Evolutionary conservation across 2,888 invertebrate genomes (phyloP), one percentile per base, ranked within the genome.

Genomic region (Dendrolimus houi): DNA sequence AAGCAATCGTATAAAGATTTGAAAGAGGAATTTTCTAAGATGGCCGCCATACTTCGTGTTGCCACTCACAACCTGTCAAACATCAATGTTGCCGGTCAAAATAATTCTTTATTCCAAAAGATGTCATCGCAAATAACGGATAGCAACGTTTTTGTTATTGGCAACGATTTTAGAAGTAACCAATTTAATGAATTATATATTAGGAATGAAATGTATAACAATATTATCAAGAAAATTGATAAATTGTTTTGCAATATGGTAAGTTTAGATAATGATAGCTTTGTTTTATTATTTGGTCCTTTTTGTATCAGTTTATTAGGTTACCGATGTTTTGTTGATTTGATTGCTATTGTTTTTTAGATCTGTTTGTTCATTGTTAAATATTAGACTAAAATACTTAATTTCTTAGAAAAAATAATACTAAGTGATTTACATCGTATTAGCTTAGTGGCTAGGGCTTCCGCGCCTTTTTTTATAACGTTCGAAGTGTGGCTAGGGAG

Each of bases 231-330:
- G 68, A 88, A 87, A 64, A 89, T 89, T 60, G 89, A 90, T 71
- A 87, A 83, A 61, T 65, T 90, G 12, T 88, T 86, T 70, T 80
- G 81, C 71, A 80, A 84, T n/a, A 74, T 86, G 89, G 89, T 90
- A 68, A 89, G 89, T 84, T 59, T 60, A 55, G 17, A 54, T 41
- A 58, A 55, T 10, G 55, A 55, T 41, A 29, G 29, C 0, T 53
- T 29, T 17, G 17, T 6, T 29, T 29, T 29, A 29, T 47, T 8
- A 12, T 10, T 47, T 9, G 2, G 47, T 47, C 12, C 8, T 47
- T 10, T 47, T 47, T 47, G 47, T 47, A 2, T 6, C 12, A 47
- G 47, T 9, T 47, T 10, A 10, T 47, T 47, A 47, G 47, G 47
- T 47, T 47, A 47, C 47, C 47, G 47, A 0, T 47, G 47, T 47